Evolutionary conservation across 53 echinoderm and acorn worm genomes (phyloP), one percentile per base, ranked within the genome.

Genomic region (Crossaster papposus): DNA sequence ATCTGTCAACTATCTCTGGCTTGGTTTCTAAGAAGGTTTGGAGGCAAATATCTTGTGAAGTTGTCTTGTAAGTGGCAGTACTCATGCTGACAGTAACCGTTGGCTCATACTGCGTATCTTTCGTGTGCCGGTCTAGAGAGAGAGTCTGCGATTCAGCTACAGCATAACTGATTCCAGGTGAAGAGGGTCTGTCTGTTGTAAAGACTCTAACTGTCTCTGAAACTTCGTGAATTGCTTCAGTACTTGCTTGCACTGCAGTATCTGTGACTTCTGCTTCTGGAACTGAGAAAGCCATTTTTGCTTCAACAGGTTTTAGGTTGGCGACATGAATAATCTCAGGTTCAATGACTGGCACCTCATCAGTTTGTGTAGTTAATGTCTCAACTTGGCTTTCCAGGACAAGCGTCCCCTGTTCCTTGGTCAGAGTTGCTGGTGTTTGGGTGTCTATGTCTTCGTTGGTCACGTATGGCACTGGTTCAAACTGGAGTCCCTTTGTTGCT

Each of bases 131-230:
- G 9, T 11, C 30, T 2, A 37, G 77, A 62, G 15, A 6, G 38
- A n/a, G 31, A 51, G 87, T 87, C 77, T 87, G 87, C 5, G 87
- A 87, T 62, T 29, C 87, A 15, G 77, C 87, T 34, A 30, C 77
- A n/a, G 76, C 4, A 37, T 87, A 87, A 75, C 87, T 87, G 87
- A 87, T 87, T 35, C 87, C 87, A n/a, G 87, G 87, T 72, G 87
- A 87, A 36, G 87, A 87, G 30, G 87, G 87, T 54, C 87, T 75
- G 63, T 87, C 87, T 26, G 87, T 38, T 54, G 87, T 87, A 22
- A 20, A 36, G 24, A 77, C 77, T 30, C 51, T 77, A 30, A 62
- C 35, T 75, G 87, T 87, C 24, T 87, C 77, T n/a, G 76, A 76
- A 35, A 77, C 77, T 51, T 62, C 87, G 35, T 87, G 35, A 26